Evolutionary conservation across 2,113 vertebrate genomes (phyloP), one percentile per base, ranked within the genome.

Genomic region (Eclectus roratus): DNA sequence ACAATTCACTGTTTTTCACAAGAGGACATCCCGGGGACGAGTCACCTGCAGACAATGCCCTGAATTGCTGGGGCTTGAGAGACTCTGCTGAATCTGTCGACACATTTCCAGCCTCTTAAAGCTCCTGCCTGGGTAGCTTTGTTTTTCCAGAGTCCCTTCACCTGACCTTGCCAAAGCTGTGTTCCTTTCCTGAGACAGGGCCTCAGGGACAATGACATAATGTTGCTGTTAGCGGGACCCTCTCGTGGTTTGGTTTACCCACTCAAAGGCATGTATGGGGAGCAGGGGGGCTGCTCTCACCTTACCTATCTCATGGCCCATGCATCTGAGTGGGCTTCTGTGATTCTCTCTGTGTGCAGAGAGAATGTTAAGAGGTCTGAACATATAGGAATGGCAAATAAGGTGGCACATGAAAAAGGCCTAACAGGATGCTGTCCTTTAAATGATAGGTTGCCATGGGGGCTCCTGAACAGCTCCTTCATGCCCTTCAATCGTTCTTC

Each of bases 391-490:
- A 24, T 7, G 17, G 43, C 49, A 93, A 53, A 82, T 33, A 23
- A 71, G 28, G 20, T 0, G 0, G 3, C 53, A 27, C 2, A 1
- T 66, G 64, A 58, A 86, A 70, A 63, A 4, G 23, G 24, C 52
- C 55, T 50, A 9, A 61, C 56, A 35, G 76, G 72, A 64, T 47
- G 12, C 53, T n/a, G 20, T 31, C 53, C 44, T 80, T 77, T 47
- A 46, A 53, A 21, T 17, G 3, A 58, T 17, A 28, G 1, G 5
- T 41, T 89, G 31, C 69, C 18, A 17, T 13, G 25, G 63, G 33
- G 56, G 31, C 37, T 84, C 37, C 24, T 68, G 66, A 93, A 46
- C 25, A 24, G 7, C 46, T 68, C 43, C 44, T 86, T 60, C 35
- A 8, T n/a, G 60, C 46, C 44, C n/a, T 64, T 84, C 60, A 35